Evolutionary conservation across 2,113 vertebrate genomes (phyloP).

Genomic region (Podarcis cretensis): DNA sequence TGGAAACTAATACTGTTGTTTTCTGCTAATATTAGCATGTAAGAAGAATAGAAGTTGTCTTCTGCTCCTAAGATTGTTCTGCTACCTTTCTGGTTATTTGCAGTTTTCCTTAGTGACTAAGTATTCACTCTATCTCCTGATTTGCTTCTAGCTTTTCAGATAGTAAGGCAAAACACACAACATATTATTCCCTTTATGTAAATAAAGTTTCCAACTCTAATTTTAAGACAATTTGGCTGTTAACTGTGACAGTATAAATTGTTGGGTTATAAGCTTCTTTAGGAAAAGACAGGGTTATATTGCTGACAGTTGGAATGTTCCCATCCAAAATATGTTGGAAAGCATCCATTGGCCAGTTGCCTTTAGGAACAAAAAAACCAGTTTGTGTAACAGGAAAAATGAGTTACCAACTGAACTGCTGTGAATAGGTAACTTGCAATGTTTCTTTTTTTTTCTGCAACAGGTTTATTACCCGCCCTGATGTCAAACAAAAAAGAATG

Average conservation of each 20-base stretch:
- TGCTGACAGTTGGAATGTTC: neutral
- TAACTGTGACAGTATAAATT: neutral
- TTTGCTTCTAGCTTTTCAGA: neutral
- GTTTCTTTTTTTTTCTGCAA: neutral
- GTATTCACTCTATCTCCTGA: neutral
- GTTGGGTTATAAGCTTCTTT: constrained; percentile 33
- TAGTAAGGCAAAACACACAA: neutral
- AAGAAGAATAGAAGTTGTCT: neutral
- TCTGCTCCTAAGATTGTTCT: neutral
- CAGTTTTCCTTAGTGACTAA: neutral
- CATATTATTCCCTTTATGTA: neutral
- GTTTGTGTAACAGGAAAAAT: constrained; percentile 25
- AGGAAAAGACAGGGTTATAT: constrained; percentile 13
- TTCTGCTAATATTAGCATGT: neutral
- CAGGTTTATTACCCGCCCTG: constrained; percentile 93
- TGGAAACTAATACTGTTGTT: neutral
- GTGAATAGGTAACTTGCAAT: neutral
- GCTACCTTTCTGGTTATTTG: neutral
- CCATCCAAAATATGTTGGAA: neutral
- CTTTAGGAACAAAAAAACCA: constrained; percentile 12
- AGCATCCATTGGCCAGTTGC: neutral
- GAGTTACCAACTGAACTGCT: neutral
- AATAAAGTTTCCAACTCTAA: neutral
- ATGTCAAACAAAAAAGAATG: constrained; percentile 88
- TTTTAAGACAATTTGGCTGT: neutral